Conservation (phyloP, 2,888 invertebrate genomes). For the Drosophila kambysellisi region DNA sequence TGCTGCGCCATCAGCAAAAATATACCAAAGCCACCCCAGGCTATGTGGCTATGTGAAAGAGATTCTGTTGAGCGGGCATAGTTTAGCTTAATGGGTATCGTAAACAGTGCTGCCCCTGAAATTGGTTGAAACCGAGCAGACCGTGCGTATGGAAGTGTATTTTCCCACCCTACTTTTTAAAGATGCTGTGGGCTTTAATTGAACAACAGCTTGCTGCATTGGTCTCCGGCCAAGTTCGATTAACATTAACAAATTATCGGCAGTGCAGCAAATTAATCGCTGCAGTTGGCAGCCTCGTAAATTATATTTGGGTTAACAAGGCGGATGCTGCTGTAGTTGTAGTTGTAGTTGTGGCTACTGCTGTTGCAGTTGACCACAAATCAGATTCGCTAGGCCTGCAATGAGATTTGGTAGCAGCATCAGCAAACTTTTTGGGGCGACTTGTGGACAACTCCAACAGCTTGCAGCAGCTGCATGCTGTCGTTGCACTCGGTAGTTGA, state of each 20-base stretch:
- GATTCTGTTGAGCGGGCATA: conserved; percentile 47
- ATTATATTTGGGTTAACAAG: conserved; percentile 72
- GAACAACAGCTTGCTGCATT: conserved; percentile 49
- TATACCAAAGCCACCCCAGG: conserved; percentile 8
- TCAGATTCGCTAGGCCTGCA: conserved; percentile 76
- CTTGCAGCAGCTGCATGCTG: conserved; percentile 63
- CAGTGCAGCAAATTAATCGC: conserved; percentile 72
- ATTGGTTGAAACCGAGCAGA: conserved; percentile 16
- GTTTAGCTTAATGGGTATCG: conserved; percentile 79
- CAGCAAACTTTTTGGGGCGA: conserved; percentile 31
- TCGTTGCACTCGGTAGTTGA: conserved; percentile 15
- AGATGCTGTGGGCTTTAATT: conserved; percentile 46
- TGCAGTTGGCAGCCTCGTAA: conserved; percentile 35
- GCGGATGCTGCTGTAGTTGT: conserved; percentile 33
- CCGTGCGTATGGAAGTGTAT: not conserved
- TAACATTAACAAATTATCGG: conserved; percentile 77
- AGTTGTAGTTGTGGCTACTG: conserved; percentile 9
- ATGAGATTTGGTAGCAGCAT: conserved; percentile 59
- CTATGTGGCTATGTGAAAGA: conserved; percentile 3
- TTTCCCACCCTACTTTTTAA: conserved; percentile 72
- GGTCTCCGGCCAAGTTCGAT: conserved; percentile 44
- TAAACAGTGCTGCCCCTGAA: conserved; percentile 60
- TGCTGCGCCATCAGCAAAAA: conserved; percentile 62
- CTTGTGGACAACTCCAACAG: conserved; percentile 59
- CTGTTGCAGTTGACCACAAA: conserved; percentile 63